A percentile compares a stretch with the other conserved stretches of the same genome.
These are phyloP conservation scores for Sebastes iracundus DNA, from an alignment of 2,797 vertebrate species.

Conservation along the genomic window DNA sequence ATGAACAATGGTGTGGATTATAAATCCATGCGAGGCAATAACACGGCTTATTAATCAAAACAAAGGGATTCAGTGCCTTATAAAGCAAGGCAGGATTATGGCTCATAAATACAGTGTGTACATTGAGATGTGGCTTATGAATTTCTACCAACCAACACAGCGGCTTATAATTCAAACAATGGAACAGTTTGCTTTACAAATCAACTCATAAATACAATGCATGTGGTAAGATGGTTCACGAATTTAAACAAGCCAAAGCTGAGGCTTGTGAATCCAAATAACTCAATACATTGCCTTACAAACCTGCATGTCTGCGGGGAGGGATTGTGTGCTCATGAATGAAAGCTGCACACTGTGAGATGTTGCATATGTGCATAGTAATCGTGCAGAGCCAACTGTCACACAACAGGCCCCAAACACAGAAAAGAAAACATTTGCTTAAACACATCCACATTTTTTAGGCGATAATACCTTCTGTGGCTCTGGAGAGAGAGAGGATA, in stretches of 20 bases:
- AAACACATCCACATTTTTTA: neutral
- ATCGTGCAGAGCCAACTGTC: neutral
- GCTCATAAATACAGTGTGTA: slow-evolving; percentile 32
- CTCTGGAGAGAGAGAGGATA: neutral
- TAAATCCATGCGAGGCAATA: slow-evolving; percentile 47
- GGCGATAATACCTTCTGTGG: neutral
- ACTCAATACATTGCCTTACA: slow-evolving; percentile 2
- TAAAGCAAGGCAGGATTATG: slow-evolving; percentile 47
- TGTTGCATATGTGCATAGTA: neutral
- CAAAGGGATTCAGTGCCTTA: slow-evolving; percentile 26
- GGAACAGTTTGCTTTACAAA: slow-evolving; percentile 38
- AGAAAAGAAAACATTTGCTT: neutral
- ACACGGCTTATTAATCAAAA: slow-evolving; percentile 66
- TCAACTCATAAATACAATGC: slow-evolving; percentile 21
- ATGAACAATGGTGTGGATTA: slow-evolving; percentile 46
- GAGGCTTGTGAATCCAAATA: slow-evolving; percentile 17
- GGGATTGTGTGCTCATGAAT: slow-evolving; percentile 12
- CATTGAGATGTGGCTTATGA: slow-evolving; percentile 37
- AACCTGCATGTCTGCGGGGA: neutral
- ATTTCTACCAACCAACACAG: slow-evolving; percentile 26
- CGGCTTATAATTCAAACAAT: slow-evolving; percentile 38
- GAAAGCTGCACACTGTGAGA: neutral
- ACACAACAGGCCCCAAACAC: neutral
- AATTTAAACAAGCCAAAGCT: slow-evolving; percentile 1
- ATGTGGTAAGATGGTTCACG: slow-evolving; percentile 2